Evolutionary conservation across 2,113 vertebrate genomes (phyloP).

Genomic region (Manacus vitellinus): DNA sequence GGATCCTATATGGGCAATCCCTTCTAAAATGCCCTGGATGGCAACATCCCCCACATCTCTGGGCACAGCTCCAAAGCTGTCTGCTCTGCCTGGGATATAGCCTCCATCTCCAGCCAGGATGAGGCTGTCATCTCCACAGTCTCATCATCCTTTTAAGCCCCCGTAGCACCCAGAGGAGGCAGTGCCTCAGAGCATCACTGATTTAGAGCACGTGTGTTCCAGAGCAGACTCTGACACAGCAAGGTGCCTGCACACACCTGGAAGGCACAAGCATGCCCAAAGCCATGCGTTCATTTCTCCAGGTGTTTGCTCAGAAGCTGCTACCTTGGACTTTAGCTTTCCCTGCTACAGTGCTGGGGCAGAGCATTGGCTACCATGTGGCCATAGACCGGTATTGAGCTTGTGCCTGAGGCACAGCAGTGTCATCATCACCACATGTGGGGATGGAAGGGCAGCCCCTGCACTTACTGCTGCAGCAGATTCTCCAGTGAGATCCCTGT

Average conservation of each 20-base stretch:
- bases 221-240: not conserved
- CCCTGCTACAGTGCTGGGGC: rapidly evolving
- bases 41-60: not conserved
- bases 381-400: not conserved
- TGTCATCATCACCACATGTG: rapidly evolving
- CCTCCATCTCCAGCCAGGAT: rapidly evolving
- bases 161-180: not conserved
- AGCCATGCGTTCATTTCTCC: not conserved
- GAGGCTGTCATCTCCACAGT: not conserved
- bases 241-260: not conserved
- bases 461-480: not conserved
- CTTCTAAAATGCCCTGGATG: not conserved
- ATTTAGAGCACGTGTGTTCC: not conserved
- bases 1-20: not conserved
- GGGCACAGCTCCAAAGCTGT: not conserved
- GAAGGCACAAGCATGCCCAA: not conserved
- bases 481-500: not conserved
- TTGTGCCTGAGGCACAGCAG: not conserved
- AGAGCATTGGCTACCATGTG: not conserved
- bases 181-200: not conserved
- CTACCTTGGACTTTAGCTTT: not conserved
- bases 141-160: not conserved
- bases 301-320: not conserved
- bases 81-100: not conserved
- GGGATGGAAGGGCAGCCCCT: not conserved